Evolutionary conservation across 1,140 invertebrate species (phyloP).

Genomic region (Drosophila repletoides): DNA sequence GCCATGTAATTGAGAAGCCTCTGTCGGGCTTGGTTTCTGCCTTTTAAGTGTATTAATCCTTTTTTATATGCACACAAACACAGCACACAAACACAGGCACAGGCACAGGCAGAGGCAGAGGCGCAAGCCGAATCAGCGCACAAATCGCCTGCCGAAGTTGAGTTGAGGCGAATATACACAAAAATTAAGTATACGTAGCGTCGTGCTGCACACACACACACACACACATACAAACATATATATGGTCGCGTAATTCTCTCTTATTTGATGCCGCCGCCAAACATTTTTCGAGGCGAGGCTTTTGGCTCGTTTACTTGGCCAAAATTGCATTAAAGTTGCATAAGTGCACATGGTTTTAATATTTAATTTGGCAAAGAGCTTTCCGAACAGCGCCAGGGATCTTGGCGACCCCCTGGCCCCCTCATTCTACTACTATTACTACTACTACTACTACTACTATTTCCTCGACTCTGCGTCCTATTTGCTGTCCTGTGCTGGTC

Average conservation of each 20-base stretch:
- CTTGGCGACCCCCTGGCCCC: neutral
- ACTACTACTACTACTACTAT: neutral
- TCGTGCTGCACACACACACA: too few species aligned
- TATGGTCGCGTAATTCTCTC: conserved; percentile 33
- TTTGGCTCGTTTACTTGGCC: conserved; percentile 63
- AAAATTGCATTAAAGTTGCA: conserved; percentile 82
- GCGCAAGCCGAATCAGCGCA: too few species aligned
- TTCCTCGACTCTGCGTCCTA: conserved; percentile 23
- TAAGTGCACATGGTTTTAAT: conserved; percentile 80
- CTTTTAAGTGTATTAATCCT: conserved; percentile 78
- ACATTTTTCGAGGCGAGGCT: neutral
- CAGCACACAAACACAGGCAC: too few species aligned
- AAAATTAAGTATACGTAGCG: conserved; percentile 59
- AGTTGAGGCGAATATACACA: conserved; percentile 6
- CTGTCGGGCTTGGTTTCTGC: neutral
- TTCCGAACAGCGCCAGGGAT: conserved; percentile 52
- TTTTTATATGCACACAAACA: conserved; percentile 62
- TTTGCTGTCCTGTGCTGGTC: too few species aligned
- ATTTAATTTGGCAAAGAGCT: conserved; percentile 81
- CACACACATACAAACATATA: too few species aligned
- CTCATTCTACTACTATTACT: conserved; percentile 8
- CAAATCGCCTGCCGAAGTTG: conserved; percentile 12
- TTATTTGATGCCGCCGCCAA: conserved; percentile 38
- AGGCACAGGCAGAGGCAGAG: too few species aligned
- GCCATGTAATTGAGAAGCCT: conserved; percentile 39